These are phyloP conservation scores for Lasioglossum morio DNA, from an alignment of 2,888 invertebrate species.

Conservation along the genomic window DNA sequence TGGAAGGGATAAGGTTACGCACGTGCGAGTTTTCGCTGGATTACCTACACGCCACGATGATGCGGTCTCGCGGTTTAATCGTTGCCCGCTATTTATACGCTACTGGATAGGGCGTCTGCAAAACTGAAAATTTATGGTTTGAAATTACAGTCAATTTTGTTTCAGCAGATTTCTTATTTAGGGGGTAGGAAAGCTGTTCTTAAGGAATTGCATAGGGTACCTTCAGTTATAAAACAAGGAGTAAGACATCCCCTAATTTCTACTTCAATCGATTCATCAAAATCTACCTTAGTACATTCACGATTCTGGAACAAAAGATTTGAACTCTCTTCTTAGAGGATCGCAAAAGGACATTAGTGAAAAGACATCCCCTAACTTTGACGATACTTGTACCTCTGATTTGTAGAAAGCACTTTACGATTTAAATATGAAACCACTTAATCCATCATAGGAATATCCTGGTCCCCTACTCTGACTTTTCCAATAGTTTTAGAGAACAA, in stretches of 20 bases:
- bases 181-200: not conserved
- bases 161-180: not conserved
- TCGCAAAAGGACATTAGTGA: too few relatives aligned
- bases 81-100: conserved; percentile 41
- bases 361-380: too few relatives aligned
- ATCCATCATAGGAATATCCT: not conserved
- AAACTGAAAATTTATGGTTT: not conserved
- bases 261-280: too few relatives aligned
- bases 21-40: conserved; percentile 52
- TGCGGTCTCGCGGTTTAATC: conserved; percentile 46
- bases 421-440: not conserved
- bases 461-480: too few relatives aligned
- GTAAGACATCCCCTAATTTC: too few relatives aligned
- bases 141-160: not conserved
- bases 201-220: not conserved
- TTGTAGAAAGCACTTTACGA: not conserved
- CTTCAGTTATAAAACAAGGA: not conserved
- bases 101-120: not conserved
- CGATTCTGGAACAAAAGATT: too few relatives aligned
- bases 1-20: conserved; percentile 31
- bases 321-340: too few relatives aligned
- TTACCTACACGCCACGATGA: conserved; percentile 39
- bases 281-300: too few relatives aligned
- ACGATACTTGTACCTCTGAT: too few relatives aligned
- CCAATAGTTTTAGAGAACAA: too few relatives aligned